Conservation (phyloP, 1,140 invertebrate species). For the Ylistrum balloti region DNA sequence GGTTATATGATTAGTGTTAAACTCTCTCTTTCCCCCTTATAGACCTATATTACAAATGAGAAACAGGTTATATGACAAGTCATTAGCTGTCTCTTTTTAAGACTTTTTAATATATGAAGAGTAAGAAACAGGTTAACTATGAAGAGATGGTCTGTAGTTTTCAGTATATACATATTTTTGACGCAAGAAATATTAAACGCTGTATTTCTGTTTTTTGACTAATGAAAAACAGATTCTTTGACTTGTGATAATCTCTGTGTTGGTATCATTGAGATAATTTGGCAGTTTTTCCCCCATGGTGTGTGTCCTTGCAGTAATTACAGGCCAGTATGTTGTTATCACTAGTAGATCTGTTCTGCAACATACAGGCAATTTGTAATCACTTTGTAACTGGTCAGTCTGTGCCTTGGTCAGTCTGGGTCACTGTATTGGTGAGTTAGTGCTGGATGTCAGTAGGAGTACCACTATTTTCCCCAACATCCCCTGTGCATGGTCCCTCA, state of each 20-base stretch:
- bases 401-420: not conserved
- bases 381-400: not conserved
- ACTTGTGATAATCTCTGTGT: not conserved
- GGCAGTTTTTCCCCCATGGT: not conserved
- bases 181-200: too few species aligned
- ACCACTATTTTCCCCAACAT: not conserved
- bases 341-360: not conserved
- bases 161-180: too few species aligned
- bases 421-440: not conserved
- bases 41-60: not conserved
- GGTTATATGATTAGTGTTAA: not conserved
- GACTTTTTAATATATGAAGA: too few species aligned
- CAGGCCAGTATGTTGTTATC: not conserved
- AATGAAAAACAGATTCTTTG: not conserved
- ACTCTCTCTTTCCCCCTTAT: not conserved
- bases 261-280: not conserved
- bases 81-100: not conserved
- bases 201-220: not conserved
- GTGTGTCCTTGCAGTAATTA: not conserved
- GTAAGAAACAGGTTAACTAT: too few species aligned
- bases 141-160: too few species aligned
- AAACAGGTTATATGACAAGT: not conserved
- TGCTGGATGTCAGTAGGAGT: not conserved
- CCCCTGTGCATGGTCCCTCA: not conserved
- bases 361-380: not conserved